Base-by-base conservation (phyloP, 2,797 vertebrate genomes). In the Alauda arvensis region DNA sequence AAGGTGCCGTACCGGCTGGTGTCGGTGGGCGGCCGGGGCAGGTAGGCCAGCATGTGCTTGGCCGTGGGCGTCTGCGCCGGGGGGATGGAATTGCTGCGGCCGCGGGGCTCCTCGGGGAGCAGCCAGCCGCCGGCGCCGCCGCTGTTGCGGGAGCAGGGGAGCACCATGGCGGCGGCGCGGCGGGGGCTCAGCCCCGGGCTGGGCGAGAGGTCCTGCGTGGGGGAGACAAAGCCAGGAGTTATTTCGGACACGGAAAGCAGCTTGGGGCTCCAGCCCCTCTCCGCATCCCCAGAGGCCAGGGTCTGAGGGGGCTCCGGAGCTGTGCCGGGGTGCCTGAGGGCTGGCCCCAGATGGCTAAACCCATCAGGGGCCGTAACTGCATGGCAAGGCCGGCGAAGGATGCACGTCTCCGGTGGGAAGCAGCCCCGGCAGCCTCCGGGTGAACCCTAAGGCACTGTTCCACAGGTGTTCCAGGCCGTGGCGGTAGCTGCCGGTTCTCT, bases 11-110 rank as follows among this genome's bases (percentile, higher is more conserved):
- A 96, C 25, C 31, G 85, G 70, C 90, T 56, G 11, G 90, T 88
- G 56, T 96, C 95, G 3, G 94, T 75, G 40, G 94, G 93, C 0
- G 96, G 95, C 85, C 97, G 95, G 5, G 97, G 97, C 65, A 98
- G 94, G 88, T 97, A 97, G 1, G 97, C 96, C 92, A 97, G 93
- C 93, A 97, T 95, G 65, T 97, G 97, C 94, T 97, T 97, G 28
- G 97, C 97, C 1, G 94, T 96, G 34, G 97, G 96, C 8, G 93
- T 92, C 89, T 97, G 96, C 3, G 89, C 91, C 1, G 89, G 95
- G 0, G 97, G 97, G 23, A 97, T 93, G 66, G 97, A 97, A 94
- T 97, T 97, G 90, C 97, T 97, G 53, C 97, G 95, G 56, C 91
- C 85, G 1, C 91, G 87, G 12, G 92, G 66, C 49, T 96, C 94